Evolutionary conservation across 2,113 vertebrate species (phyloP).

Genomic region (Progne subis): DNA sequence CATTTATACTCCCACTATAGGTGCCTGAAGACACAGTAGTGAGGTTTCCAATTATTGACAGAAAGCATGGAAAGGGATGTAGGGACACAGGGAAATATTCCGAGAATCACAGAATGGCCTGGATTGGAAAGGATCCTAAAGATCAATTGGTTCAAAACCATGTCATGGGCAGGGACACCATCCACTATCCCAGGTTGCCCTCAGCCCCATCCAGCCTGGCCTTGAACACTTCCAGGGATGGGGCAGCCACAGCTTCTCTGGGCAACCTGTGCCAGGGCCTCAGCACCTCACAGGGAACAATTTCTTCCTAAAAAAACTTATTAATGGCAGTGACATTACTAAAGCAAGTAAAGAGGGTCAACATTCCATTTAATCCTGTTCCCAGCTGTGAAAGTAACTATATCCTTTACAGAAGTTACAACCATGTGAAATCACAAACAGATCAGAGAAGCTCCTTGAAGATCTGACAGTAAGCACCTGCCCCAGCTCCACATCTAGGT

Average conservation of each 20-base stretch:
- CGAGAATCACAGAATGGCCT: not conserved
- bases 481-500: not conserved
- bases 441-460: not conserved
- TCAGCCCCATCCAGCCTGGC: not conserved
- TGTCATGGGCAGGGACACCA: not conserved
- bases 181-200: not conserved
- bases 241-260: not conserved
- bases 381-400: not conserved
- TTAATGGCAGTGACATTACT: not conserved
- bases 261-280: not conserved
- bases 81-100: not conserved
- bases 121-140: not conserved
- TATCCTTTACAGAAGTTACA: not conserved
- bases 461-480: not conserved
- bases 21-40: not conserved
- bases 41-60: not conserved
- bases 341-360: not conserved
- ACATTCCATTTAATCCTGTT: not conserved
- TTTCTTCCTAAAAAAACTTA: not conserved
- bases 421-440: not conserved
- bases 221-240: rapidly evolving
- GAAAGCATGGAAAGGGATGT: not conserved
- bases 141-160: not conserved
- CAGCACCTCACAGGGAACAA: rapidly evolving
- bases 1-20: not conserved